Conservation (phyloP, 2,797 vertebrate species). For the Staurois parvus region DNA sequence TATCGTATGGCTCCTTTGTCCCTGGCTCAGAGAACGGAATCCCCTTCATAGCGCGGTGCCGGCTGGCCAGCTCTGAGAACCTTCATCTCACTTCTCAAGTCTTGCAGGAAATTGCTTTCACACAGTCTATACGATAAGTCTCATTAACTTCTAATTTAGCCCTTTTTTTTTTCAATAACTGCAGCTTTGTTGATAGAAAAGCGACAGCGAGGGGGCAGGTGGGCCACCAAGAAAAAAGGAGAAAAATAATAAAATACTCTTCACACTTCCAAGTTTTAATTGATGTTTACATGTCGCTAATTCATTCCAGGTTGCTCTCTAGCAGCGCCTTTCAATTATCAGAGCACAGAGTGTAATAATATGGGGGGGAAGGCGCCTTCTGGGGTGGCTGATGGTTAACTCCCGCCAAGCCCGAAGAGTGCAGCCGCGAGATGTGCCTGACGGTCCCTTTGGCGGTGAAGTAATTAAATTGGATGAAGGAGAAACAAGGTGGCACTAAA, state of each 20-base stretch:
- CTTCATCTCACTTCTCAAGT: conserved; percentile 72
- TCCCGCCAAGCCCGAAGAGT: not conserved
- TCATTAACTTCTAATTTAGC: conserved; percentile 74
- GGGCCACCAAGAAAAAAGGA: conserved; percentile 31
- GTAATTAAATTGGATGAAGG: conserved; percentile 28
- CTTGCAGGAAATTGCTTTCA: conserved; percentile 70
- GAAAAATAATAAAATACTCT: conserved; percentile 58
- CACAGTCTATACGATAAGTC: conserved; percentile 70
- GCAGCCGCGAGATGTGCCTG: not conserved
- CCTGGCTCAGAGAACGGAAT: not conserved
- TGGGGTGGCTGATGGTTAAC: conserved; percentile 13
- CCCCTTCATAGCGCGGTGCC: not conserved
- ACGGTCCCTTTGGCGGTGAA: conserved; percentile 14
- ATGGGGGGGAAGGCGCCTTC: conserved; percentile 50
- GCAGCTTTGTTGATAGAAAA: conserved; percentile 70
- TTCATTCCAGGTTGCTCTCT: conserved; percentile 65
- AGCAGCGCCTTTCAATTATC: conserved; percentile 73
- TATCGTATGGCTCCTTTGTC: too few species aligned
- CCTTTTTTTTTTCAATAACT: conserved; percentile 72
- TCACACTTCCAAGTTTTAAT: conserved; percentile 74
- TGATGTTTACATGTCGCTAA: conserved; percentile 71
- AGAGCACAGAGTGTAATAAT: conserved; percentile 61
- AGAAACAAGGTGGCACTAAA: not conserved
- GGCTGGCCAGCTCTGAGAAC: conserved; percentile 21
- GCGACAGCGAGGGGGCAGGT: conserved; percentile 65